Percentiles rank a stretch among this genome's conserved stretches.
These are phyloP conservation scores for Drosophila pandora DNA, from an alignment of 1,140 invertebrate genomes.

Conservation along the genomic window DNA sequence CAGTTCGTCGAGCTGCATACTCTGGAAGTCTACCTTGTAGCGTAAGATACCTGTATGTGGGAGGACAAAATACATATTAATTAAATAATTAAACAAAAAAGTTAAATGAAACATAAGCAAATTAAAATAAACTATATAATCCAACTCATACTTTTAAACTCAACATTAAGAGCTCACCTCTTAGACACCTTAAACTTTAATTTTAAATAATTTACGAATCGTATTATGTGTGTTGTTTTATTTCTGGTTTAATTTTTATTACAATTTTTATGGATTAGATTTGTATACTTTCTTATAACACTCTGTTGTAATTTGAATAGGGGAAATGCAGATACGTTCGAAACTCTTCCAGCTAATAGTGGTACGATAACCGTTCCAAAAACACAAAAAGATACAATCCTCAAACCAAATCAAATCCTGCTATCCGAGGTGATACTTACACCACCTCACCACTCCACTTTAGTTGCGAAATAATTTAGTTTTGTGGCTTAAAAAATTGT, in stretches of 20 bases:
- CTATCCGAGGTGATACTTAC: slow-evolving; percentile 8
- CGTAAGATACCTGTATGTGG: slow-evolving; percentile 89
- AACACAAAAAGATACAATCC: slow-evolving; percentile 4
- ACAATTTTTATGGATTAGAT: slow-evolving; percentile 55
- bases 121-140: slow-evolving; percentile 3
- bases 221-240: slow-evolving; percentile 48
- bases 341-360: slow-evolving; percentile 28
- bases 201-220: slow-evolving; percentile 2
- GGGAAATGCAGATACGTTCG: slow-evolving; percentile 51
- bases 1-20: slow-evolving; percentile 95
- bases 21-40: slow-evolving; percentile 99
- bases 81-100: slow-evolving; percentile 4
- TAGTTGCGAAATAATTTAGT: slow-evolving; percentile 31
- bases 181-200: background rate
- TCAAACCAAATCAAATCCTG: slow-evolving; percentile 6
- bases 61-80: slow-evolving; percentile 3
- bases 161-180: slow-evolving; percentile 23
- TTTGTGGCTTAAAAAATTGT: slow-evolving; percentile 21
- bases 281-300: slow-evolving; percentile 57
- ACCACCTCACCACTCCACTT: slow-evolving; percentile 5
- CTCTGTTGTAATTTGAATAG: slow-evolving; percentile 44
- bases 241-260: slow-evolving; percentile 55
- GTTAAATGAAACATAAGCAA: slow-evolving; percentile 9
- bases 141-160: slow-evolving; percentile 1
- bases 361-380: slow-evolving; percentile 4